These are phyloP conservation scores for Heptranchias perlo DNA, from an alignment of 2,113 vertebrate species.

Conservation along the genomic window DNA sequence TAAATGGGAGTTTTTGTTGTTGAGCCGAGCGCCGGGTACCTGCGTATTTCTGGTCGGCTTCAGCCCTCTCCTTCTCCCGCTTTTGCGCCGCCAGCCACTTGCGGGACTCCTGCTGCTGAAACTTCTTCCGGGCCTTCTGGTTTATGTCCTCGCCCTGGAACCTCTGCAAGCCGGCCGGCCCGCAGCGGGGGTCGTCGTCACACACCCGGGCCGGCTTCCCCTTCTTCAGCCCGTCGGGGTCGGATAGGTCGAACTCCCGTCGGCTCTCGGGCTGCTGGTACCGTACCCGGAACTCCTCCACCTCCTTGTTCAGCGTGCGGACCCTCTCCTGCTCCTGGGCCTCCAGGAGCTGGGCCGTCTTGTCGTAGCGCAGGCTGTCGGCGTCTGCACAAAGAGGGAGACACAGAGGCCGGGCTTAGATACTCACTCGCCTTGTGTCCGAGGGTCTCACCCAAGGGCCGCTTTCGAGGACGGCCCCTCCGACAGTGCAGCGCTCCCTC, in stretches of 20 bases:
- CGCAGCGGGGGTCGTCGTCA: conserved; percentile 46
- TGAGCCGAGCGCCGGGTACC: conserved; percentile 46
- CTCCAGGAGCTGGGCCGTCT: conserved; percentile 39
- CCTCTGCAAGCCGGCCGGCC: conserved; percentile 60
- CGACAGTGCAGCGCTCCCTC: too few species aligned
- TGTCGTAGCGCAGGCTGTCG: conserved; percentile 40
- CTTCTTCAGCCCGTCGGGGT: conserved; percentile 47
- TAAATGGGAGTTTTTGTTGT: too few species aligned
- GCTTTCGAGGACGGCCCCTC: too few species aligned
- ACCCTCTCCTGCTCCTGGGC: conserved; percentile 46
- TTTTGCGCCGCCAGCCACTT: conserved; percentile 52
- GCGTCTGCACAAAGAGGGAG: neutral
- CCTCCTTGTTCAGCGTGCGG: conserved; percentile 40
- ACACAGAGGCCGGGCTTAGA: neutral
- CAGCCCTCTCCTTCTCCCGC: conserved; percentile 47
- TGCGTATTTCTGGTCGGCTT: conserved; percentile 46
- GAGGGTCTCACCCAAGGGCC: neutral
- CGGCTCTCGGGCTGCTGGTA: conserved; percentile 53
- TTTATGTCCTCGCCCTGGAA: conserved; percentile 56
- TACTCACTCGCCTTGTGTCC: neutral
- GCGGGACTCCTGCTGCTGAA: conserved; percentile 49
- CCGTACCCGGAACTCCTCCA: conserved; percentile 48
- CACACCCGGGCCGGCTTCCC: conserved; percentile 41
- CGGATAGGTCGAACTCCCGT: conserved; percentile 54
- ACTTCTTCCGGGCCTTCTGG: conserved; percentile 48